Percentiles rank a stretch among this genome's conserved stretches.
phyloP scores from a whole-genome alignment of 2,797 vertebrate species.

The Propithecus perrieri region DNA sequence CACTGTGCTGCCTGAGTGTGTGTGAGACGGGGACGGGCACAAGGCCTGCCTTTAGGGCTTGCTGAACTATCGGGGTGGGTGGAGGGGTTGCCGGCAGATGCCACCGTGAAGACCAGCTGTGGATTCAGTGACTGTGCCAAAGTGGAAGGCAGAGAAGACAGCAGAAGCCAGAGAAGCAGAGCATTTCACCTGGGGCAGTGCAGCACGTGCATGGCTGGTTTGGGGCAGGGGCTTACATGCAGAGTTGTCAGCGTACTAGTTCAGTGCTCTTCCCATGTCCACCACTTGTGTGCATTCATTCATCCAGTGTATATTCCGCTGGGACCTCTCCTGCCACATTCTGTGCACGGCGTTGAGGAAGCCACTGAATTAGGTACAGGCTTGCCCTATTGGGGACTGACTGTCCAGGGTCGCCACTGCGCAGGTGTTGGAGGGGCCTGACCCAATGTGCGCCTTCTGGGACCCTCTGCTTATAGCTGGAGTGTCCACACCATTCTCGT shows the following conservation, averaged over 20 bases:
- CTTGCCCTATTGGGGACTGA: neutral
- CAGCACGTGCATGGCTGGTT: neutral
- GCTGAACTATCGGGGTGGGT: fast-evolving
- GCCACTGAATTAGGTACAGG: neutral
- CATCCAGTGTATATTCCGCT: neutral
- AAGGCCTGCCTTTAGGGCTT: neutral
- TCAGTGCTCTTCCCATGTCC: neutral
- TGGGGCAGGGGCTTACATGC: neutral
- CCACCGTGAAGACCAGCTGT: neutral
- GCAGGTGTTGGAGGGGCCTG: neutral
- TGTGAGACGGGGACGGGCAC: fast-evolving
- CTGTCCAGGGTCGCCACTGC: neutral
- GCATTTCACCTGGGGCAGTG: neutral
- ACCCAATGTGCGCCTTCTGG: neutral
- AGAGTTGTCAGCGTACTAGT: neutral
- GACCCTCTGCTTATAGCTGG: neutral
- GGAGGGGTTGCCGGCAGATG: neutral
- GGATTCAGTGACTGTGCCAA: neutral
- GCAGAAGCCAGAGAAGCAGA: neutral
- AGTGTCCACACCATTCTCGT: neutral
- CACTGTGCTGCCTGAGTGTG: no score
- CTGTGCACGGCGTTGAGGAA: neutral
- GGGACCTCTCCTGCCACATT: neutral
- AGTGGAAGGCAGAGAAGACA: neutral
- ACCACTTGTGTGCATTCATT: neutral